These are phyloP conservation scores for Parauchenoglanis punctatus DNA, from an alignment of 2,797 vertebrate genomes.

Conservation along the genomic window DNA sequence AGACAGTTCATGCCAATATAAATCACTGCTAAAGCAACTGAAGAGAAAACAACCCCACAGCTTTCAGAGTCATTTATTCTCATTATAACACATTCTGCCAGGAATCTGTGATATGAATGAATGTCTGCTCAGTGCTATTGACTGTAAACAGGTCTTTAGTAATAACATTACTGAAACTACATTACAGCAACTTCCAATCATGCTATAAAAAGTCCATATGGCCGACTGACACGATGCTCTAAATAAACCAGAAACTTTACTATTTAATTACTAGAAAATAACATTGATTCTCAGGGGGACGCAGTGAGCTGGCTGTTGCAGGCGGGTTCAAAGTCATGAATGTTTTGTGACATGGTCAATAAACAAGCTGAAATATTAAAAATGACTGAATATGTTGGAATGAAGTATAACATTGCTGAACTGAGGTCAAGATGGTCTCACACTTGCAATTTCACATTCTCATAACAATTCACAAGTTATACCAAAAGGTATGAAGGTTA, in stretches of 20 bases:
- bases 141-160: constrained; percentile 26
- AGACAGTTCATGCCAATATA: neutral
- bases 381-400: constrained; percentile 1
- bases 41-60: constrained; percentile 5
- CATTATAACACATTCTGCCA: constrained; percentile 24
- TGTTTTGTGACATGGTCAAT: constrained; percentile 30
- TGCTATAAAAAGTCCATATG: constrained; percentile 3
- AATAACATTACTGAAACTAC: constrained; percentile 40
- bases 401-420: neutral
- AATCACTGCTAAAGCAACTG: constrained; percentile 13
- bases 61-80: constrained; percentile 28
- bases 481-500: neutral
- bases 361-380: constrained; percentile 14
- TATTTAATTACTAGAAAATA: constrained; percentile 26
- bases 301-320: neutral
- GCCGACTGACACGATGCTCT: neutral
- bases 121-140: constrained; percentile 15
- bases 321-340: neutral
- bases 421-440: neutral
- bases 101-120: constrained; percentile 25
- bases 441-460: neutral
- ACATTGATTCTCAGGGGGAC: constrained; percentile 9
- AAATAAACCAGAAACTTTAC: constrained; percentile 24
- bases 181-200: constrained; percentile 1
- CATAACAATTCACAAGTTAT: neutral